phyloP scores from a whole-genome alignment of 2,113 vertebrate genomes.

The Sterrhoptilus dennistouni region DNA sequence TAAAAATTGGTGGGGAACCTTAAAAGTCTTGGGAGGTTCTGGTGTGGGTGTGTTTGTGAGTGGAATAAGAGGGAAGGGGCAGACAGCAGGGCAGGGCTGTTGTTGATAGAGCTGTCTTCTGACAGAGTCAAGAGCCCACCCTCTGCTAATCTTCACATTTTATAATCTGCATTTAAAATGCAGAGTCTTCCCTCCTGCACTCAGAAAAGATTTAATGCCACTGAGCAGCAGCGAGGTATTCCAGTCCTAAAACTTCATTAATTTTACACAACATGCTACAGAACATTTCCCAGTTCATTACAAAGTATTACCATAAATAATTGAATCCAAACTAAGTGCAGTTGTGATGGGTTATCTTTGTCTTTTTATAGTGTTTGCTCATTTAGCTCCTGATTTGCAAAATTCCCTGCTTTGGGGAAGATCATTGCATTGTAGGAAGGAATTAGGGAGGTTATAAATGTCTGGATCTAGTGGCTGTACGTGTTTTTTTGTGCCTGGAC shows the following conservation, averaged over 20 bases:
- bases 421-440: background rate
- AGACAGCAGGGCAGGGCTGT: background rate
- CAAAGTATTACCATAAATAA: conserved; percentile 55
- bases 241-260: conserved; percentile 56
- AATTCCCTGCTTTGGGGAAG: background rate
- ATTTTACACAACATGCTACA: conserved; percentile 41
- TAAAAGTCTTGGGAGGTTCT: background rate
- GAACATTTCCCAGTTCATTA: conserved; percentile 57
- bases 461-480: background rate
- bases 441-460: background rate
- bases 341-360: background rate
- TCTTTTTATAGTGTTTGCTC: conserved; percentile 1
- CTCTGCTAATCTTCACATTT: conserved; percentile 23
- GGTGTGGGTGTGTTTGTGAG: background rate
- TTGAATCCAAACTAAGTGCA: conserved; percentile 50
- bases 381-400: conserved; percentile 19
- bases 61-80: background rate
- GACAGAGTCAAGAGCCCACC: background rate
- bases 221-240: background rate
- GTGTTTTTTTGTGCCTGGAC: background rate
- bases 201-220: conserved; percentile 41
- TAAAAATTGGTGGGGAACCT: background rate
- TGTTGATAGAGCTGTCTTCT: conserved; percentile 8
- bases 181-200: background rate
- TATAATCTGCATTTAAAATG: conserved; percentile 42